These are phyloP conservation scores for Rotaria socialis DNA, from an alignment of 2,888 invertebrate species.

Conservation along the genomic window DNA sequence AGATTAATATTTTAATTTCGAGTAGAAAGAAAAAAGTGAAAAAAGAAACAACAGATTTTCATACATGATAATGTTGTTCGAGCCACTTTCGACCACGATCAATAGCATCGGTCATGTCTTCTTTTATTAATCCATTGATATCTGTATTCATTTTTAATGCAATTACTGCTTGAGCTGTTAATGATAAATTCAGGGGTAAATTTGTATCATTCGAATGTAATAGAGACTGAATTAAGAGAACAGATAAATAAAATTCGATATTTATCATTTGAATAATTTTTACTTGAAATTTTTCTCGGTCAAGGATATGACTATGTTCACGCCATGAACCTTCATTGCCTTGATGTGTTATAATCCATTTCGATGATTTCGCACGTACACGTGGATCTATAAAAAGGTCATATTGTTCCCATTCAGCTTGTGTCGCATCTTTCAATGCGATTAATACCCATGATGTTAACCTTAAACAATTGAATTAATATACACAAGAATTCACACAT, in stretches of 20 bases:
- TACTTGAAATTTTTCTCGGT: constrained; percentile 73
- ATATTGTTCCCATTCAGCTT: constrained; percentile 92
- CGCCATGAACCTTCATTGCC: constrained; percentile 77
- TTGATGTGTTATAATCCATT: constrained; percentile 81
- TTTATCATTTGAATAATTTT: constrained; percentile 62
- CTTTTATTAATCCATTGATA: constrained; percentile 38
- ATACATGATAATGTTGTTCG: constrained; percentile 68
- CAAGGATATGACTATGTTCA: constrained; percentile 59
- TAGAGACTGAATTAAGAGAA: not conserved
- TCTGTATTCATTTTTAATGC: constrained; percentile 63
- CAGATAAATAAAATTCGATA: constrained; percentile 63
- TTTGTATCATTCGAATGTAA: constrained; percentile 59
- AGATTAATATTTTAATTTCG: not conserved
- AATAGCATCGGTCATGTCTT: constrained; percentile 43
- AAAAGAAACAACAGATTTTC: constrained; percentile 48
- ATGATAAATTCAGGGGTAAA: constrained; percentile 68
- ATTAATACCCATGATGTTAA: constrained; percentile 83
- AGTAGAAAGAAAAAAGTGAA: constrained; percentile 68
- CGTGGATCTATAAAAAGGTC: constrained; percentile 79
- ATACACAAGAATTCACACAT: not conserved
- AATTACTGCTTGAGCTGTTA: constrained; percentile 87
- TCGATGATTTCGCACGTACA: constrained; percentile 76
- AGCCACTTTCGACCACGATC: constrained; percentile 64
- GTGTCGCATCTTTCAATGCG: constrained; percentile 81
- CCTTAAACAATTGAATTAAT: constrained; percentile 61